Conservation (phyloP, 2,888 invertebrate genomes). For the Lasioglossum morio region DNA sequence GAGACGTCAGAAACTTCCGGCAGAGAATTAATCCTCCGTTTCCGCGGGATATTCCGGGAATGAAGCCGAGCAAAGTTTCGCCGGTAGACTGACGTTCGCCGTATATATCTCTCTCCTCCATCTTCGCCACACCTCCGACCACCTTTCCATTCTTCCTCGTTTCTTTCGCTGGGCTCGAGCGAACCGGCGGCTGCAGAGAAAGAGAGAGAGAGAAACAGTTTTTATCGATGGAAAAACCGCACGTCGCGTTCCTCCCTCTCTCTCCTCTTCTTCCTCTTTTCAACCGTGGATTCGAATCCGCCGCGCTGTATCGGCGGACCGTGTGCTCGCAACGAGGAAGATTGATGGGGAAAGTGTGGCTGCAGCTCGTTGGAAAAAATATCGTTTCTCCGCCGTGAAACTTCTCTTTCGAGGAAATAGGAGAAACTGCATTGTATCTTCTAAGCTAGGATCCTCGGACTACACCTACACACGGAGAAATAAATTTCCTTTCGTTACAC, state of each 20-base stretch:
- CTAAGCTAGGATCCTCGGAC: not conserved
- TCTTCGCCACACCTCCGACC: slow-evolving; percentile 44
- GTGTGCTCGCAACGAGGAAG: slow-evolving; percentile 17
- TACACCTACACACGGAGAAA: not conserved
- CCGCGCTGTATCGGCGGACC: slow-evolving; percentile 8
- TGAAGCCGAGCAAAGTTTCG: slow-evolving; percentile 75
- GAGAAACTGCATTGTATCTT: slow-evolving; percentile 10
- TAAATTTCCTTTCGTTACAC: slow-evolving; percentile 15
- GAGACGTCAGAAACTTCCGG: slow-evolving; percentile 75
- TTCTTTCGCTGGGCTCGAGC: slow-evolving; percentile 34
- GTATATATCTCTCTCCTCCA: slow-evolving; percentile 36
- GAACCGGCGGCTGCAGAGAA: not conserved
- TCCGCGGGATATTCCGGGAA: slow-evolving; percentile 78
- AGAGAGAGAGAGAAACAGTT: not conserved
- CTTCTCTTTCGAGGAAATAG: not conserved
- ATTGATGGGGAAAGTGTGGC: slow-evolving; percentile 36
- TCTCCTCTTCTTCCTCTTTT: not conserved
- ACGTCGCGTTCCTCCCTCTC: not conserved
- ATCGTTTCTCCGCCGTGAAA: slow-evolving; percentile 19
- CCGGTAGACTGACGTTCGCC: slow-evolving; percentile 59
- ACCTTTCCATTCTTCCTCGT: slow-evolving; percentile 29
- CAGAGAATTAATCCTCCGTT: slow-evolving; percentile 78
- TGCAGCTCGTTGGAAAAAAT: slow-evolving; percentile 32
- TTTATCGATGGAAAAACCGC: slow-evolving; percentile 38
- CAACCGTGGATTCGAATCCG: slow-evolving; percentile 29